Percentiles rank a stretch among this genome's conserved stretches.
Evolutionary conservation across 2,113 vertebrate species (phyloP).

Genomic region (Leucoraja erinaceus): DNA sequence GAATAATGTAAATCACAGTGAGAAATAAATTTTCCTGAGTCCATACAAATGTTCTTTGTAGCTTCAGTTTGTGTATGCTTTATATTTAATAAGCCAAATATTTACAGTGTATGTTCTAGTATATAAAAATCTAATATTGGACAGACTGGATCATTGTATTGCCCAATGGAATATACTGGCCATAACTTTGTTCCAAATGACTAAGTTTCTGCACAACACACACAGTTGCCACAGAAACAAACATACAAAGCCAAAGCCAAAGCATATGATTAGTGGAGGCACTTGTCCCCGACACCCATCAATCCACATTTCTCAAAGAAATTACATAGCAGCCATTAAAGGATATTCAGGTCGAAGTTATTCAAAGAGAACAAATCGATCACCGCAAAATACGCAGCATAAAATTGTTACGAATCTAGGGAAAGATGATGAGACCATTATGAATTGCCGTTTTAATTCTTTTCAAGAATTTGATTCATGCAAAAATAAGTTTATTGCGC

Average conservation of each 20-base stretch:
- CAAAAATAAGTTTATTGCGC: background rate
- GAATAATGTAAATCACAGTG: background rate
- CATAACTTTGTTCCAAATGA: background rate
- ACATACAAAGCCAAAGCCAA: slow-evolving; percentile 32
- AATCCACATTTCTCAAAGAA: background rate
- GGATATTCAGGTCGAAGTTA: background rate
- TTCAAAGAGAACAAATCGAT: background rate
- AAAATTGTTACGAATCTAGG: background rate
- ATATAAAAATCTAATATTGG: background rate
- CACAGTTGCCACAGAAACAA: slow-evolving; percentile 26
- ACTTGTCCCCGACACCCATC: background rate
- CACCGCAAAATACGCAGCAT: background rate
- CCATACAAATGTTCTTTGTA: background rate
- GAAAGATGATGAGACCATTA: background rate
- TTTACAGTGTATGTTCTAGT: background rate
- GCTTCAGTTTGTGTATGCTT: background rate
- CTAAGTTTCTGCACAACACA: background rate
- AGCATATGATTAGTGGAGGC: background rate
- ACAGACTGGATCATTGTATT: background rate
- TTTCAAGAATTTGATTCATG: background rate
- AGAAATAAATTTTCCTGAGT: background rate
- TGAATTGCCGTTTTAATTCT: background rate
- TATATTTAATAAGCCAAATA: background rate
- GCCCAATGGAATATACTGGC: background rate
- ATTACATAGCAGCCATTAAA: background rate